A percentile compares a stretch with the other conserved stretches of the same genome.
phyloP scores from a whole-genome alignment of 2,888 invertebrate species.

The Tinea trinotella region DNA sequence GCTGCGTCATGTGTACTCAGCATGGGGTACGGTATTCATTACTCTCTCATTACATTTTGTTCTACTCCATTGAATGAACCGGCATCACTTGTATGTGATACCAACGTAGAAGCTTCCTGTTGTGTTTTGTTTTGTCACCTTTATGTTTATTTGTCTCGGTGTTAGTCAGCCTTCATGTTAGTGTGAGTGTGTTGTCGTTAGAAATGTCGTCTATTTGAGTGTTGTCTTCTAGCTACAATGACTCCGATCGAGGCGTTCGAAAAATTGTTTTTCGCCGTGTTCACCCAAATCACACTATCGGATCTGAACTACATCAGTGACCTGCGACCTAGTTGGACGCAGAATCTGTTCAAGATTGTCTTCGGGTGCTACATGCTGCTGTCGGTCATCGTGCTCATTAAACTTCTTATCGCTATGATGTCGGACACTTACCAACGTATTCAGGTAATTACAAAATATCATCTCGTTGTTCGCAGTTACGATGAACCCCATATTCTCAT shows the following conservation, averaged over 20 bases:
- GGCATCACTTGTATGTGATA: background rate
- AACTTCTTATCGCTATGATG: conserved; percentile 99
- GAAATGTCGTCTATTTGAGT: conserved; percentile 56
- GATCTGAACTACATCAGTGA: conserved; percentile 83
- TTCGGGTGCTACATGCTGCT: conserved; percentile 99
- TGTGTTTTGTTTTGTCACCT: conserved; percentile 12
- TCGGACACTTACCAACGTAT: conserved; percentile 99
- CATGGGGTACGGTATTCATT: conserved; percentile 20
- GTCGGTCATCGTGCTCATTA: conserved; percentile 97
- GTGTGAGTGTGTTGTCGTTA: conserved; percentile 9
- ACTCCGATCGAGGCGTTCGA: conserved; percentile 94
- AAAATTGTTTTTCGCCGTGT: conserved; percentile 97
- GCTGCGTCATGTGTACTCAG: conserved; percentile 20
- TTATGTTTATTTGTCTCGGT: conserved; percentile 17
- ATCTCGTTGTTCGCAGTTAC: conserved; percentile 81
- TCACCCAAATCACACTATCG: conserved; percentile 92
- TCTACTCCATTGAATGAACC: conserved; percentile 14
- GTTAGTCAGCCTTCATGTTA: conserved; percentile 19
- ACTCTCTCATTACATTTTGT: conserved; percentile 1
- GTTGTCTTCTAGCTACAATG: conserved; percentile 81
- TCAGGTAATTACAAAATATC: conserved; percentile 82
- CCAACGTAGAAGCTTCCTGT: conserved; percentile 18
- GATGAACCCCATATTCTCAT: conserved; percentile 92
- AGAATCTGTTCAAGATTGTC: conserved; percentile 89
- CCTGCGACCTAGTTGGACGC: conserved; percentile 85